phyloP scores from a whole-genome alignment of 2,888 invertebrate species.

The Caenorhabditis sp. region DNA sequence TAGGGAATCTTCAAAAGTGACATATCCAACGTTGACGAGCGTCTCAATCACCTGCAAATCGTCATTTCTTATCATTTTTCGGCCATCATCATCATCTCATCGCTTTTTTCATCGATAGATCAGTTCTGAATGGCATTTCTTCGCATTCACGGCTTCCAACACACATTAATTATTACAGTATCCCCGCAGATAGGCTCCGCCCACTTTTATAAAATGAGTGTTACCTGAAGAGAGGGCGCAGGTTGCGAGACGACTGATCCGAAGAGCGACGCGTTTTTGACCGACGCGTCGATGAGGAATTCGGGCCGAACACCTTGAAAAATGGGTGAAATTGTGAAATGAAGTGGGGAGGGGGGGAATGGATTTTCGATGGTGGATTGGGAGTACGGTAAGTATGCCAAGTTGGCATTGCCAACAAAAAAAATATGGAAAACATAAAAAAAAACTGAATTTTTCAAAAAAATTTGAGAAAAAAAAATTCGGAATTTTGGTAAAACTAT shows the following conservation, averaged over 20 bases:
- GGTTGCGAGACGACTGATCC: conserved; percentile 66
- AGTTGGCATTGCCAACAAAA: no score
- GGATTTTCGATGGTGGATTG: no score
- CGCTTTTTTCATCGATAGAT: background rate
- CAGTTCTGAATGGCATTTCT: background rate
- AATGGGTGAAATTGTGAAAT: background rate
- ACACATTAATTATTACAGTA: conserved; percentile 26
- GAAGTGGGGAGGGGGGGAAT: background rate
- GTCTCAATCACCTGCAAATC: conserved; percentile 67
- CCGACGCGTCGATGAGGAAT: conserved; percentile 71
- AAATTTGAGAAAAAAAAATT: no score
- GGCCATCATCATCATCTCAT: background rate
- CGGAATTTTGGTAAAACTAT: no score
- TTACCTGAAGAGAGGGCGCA: conserved; percentile 47
- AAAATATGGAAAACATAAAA: no score
- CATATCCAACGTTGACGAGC: conserved; percentile 67
- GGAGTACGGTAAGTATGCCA: no score
- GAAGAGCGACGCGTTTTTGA: conserved; percentile 67
- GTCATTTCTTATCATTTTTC: conserved; percentile 1
- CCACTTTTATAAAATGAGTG: background rate
- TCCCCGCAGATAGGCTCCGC: background rate
- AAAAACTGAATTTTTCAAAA: no score
- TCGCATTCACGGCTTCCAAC: no score
- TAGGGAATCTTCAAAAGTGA: conserved; percentile 76
- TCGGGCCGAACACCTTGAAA: conserved; percentile 66